phyloP scores from a whole-genome alignment of 2,888 invertebrate genomes.

The Hecatera dysodea region DNA sequence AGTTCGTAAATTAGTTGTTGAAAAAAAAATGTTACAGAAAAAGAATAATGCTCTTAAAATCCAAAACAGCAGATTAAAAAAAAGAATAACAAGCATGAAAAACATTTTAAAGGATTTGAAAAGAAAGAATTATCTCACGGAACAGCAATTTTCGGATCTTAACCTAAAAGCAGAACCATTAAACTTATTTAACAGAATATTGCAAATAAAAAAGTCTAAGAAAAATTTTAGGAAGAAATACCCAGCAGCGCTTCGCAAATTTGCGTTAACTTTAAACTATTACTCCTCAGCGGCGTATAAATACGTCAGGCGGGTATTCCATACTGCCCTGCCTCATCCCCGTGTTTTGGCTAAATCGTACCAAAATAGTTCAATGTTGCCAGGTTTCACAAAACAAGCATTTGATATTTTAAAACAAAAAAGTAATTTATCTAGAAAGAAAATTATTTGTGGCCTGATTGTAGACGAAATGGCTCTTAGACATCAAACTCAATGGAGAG shows the following conservation, averaged over 20 bases:
- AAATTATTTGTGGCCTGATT: conserved; percentile 41
- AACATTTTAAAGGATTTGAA: too few relatives aligned
- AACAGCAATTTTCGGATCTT: not conserved
- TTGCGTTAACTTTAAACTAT: conserved; percentile 57
- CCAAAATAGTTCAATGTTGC: conserved; percentile 36
- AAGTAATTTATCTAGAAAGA: conserved; percentile 26
- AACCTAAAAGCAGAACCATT: not conserved
- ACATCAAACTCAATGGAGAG: conserved; percentile 41
- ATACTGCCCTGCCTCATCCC: conserved; percentile 60
- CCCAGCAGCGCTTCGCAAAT: conserved; percentile 15
- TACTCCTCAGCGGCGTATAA: conserved; percentile 54
- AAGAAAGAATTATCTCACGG: too few relatives aligned
- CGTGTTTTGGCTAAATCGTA: conserved; percentile 55
- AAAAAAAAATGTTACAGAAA: too few relatives aligned
- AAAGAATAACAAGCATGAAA: too few relatives aligned
- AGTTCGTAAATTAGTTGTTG: too few relatives aligned
- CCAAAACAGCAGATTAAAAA: too few relatives aligned
- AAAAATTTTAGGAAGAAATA: too few relatives aligned
- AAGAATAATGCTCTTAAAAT: not conserved
- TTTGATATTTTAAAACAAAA: conserved; percentile 49
- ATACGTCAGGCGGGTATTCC: conserved; percentile 48
- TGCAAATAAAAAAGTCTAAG: too few relatives aligned
- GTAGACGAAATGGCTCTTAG: conserved; percentile 50
- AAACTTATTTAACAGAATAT: not conserved
- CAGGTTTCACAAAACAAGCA: conserved; percentile 58